Evolutionary conservation across 2,888 invertebrate species (phyloP), one percentile per base, ranked within the genome.

Genomic region (Tipula vernalis): DNA sequence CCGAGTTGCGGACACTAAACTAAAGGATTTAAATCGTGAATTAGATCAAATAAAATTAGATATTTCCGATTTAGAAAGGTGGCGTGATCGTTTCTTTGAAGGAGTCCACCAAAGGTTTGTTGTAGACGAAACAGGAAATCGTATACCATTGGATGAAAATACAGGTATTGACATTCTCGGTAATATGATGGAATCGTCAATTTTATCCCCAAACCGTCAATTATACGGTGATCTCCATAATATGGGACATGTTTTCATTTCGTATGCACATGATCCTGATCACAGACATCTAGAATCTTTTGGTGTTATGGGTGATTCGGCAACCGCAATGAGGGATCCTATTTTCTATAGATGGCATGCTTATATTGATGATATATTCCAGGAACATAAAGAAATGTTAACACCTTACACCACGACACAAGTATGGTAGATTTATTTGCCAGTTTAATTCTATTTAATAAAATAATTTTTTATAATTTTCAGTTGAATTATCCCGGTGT

Each of bases 251-350:
- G 94, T 96, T 4, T 93, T 96, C 89, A 94, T 97, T 88, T 94
- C 96, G 0, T 95, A 94, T 90, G 92, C 94, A 3, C 97, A 97
- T 89, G 97, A 97, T 90, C 96, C 97, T 0, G 96, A 96, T 90
- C 94, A 95, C 89, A 90, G 91, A 86, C 90, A 90, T 87, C 89
- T 96, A 95, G 97, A 97, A 91, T 94, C 94, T 86, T 95, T 95
- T 89, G 95, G 95, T 71, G 95, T 96, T 41, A 97, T 97, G 94
- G 96, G 96, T 0, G 97, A 97, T 89, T 94, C 96, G 0, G 94
- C 96, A 0, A 96, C 96, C 0, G 96, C 97, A 0, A 97, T 97
- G 96, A 93, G 97, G 1, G 97, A 97, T 91, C 97, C 97, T 0
- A 92, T 95, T 18, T 97, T 97, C 93, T 97, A 97, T 92, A 94